These are phyloP conservation scores for Lytechinus variegatus DNA, from an alignment of 35 echinoderm and acorn worm species.

Conservation along the genomic window DNA sequence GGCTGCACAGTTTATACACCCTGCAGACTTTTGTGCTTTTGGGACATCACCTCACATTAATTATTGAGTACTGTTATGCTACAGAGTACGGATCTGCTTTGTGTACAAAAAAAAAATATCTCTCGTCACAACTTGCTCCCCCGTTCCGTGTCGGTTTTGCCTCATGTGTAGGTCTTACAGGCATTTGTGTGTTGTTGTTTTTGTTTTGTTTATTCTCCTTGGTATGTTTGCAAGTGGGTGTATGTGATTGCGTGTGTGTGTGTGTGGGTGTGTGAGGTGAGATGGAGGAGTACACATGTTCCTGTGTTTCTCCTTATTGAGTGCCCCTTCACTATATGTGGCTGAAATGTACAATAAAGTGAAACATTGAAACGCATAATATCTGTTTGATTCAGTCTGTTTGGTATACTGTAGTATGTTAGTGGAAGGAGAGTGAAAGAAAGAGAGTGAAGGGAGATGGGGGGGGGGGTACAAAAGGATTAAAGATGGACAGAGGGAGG, in stretches of 20 bases:
- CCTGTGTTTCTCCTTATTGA: conserved; percentile 20
- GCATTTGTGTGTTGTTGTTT: background rate
- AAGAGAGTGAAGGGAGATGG: too few relatives aligned
- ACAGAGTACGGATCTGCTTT: background rate
- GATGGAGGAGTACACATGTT: too few relatives aligned
- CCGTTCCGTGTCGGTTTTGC: background rate
- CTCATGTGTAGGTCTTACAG: background rate
- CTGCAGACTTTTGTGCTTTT: conserved; percentile 15
- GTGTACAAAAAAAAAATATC: background rate
- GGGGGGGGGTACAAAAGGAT: too few relatives aligned
- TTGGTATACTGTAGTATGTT: background rate
- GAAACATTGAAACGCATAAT: conserved; percentile 44
- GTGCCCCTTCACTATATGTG: conserved; percentile 53
- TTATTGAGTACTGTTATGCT: conserved; percentile 28
- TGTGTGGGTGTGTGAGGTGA: too few relatives aligned
- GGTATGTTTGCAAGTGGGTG: background rate
- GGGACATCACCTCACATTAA: background rate
- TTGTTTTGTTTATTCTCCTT: background rate
- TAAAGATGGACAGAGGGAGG: too few relatives aligned
- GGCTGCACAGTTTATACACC: background rate
- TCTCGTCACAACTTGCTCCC: background rate
- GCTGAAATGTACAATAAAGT: conserved; percentile 59
- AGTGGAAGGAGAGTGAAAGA: too few relatives aligned
- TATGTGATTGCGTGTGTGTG: background rate
- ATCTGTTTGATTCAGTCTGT: background rate